A percentile compares a stretch with the other conserved stretches of the same genome.
Conservation (phyloP, 2,888 invertebrate genomes). For the Tiliacea citrago region DNA sequence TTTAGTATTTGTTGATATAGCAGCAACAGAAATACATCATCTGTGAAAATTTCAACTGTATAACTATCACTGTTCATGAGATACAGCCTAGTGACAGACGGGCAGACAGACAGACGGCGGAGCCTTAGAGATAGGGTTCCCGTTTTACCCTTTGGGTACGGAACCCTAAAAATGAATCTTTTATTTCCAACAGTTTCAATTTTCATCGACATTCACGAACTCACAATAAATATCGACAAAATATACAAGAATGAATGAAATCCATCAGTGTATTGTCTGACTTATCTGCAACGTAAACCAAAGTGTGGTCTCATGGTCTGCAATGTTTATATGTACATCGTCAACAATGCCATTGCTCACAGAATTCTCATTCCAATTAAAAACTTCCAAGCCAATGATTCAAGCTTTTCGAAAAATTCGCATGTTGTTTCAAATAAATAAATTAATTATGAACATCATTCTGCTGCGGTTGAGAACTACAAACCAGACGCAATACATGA, state of each 20-base stretch:
- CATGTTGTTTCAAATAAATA: conserved; percentile 15
- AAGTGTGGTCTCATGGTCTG: conserved; percentile 22
- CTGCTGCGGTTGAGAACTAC: not conserved
- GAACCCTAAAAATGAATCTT: not conserved
- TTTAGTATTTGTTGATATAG: too few species aligned
- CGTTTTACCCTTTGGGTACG: too few species aligned
- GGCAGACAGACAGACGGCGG: too few species aligned
- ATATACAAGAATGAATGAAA: conserved; percentile 9
- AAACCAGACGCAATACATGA: not conserved
- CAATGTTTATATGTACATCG: conserved; percentile 4
- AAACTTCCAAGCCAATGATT: conserved; percentile 21
- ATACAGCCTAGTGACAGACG: too few species aligned
- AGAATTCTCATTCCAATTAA: conserved; percentile 36
- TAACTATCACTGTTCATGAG: too few species aligned
- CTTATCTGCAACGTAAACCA: conserved; percentile 20
- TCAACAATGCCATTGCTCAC: conserved; percentile 9
- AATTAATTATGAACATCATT: conserved; percentile 27
- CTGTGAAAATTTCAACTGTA: too few species aligned
- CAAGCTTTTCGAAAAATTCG: conserved; percentile 7
- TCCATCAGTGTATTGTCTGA: conserved; percentile 28
- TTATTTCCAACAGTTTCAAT: not conserved
- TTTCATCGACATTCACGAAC: not conserved
- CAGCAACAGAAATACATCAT: too few species aligned
- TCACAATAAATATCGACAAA: not conserved
- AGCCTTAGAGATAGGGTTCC: too few species aligned